Evolutionary conservation across 2,113 vertebrate species (phyloP).

Genomic region (Lycocorax pyrrhopterus): DNA sequence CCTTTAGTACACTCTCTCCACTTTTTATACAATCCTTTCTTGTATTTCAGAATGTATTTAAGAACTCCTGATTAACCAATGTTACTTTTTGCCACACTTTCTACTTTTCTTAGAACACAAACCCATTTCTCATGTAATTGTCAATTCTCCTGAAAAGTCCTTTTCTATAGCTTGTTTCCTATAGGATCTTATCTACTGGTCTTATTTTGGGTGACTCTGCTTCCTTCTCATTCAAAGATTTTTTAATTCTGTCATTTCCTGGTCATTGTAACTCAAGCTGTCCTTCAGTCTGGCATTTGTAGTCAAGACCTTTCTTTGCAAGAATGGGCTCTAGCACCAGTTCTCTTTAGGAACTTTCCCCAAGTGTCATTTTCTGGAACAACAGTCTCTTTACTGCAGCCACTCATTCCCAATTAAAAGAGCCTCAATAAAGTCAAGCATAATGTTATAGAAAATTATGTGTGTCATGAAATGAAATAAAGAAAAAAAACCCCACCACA

Average conservation of each 20-base stretch:
- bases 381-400: neutral
- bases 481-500: neutral
- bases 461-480: neutral
- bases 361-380: neutral
- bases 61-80: neutral
- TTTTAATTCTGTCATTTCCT: neutral
- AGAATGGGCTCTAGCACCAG: neutral
- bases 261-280: neutral
- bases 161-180: neutral
- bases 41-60: neutral
- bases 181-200: neutral
- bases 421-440: neutral
- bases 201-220: neutral
- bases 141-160: neutral
- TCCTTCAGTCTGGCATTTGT: neutral
- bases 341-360: neutral
- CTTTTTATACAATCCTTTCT: neutral
- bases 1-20: neutral
- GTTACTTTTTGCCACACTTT: neutral
- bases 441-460: neutral
- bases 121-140: neutral
- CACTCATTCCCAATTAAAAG: neutral
- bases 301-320: neutral
- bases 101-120: neutral
- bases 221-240: neutral